A percentile compares a stretch with the other conserved stretches of the same genome.
Conservation (phyloP, 2,113 vertebrate genomes). For the Ceuthmochares aereus region DNA sequence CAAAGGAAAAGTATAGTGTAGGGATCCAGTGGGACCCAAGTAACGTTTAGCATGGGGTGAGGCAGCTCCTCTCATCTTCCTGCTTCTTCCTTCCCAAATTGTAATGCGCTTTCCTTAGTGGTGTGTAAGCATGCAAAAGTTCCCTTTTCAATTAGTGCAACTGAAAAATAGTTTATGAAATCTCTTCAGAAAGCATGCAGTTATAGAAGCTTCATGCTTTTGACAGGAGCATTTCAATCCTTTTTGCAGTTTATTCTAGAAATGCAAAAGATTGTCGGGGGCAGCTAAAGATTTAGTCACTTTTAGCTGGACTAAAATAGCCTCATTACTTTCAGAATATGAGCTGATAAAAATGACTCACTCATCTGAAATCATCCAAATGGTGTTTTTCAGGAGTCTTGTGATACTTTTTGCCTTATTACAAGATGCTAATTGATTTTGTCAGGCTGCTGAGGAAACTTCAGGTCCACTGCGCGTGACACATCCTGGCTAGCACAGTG, state of each 20-base stretch:
- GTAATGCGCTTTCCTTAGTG: not conserved
- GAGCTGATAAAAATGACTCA: conserved; percentile 15
- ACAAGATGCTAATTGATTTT: not conserved
- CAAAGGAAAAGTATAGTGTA: conserved; percentile 64
- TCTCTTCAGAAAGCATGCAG: not conserved
- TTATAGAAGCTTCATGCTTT: not conserved
- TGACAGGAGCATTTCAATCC: not conserved
- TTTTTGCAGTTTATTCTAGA: not conserved
- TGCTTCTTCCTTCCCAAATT: conserved; percentile 32
- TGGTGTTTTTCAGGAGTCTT: not conserved
- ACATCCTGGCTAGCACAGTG: not conserved
- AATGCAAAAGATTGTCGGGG: not conserved
- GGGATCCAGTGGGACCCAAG: conserved; percentile 46
- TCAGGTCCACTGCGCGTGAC: rapidly evolving
- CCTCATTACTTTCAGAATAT: conserved; percentile 37
- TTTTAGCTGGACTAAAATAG: conserved; percentile 35
- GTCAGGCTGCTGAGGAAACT: not conserved
- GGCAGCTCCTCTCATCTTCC: conserved; percentile 31
- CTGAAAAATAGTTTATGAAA: conserved; percentile 26
- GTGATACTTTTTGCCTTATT: not conserved
- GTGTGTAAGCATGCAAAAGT: not conserved
- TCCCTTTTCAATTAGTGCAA: not conserved
- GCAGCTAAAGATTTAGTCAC: not conserved
- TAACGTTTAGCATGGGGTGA: conserved; percentile 41
- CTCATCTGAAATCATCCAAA: conserved; percentile 20